phyloP scores from a whole-genome alignment of 2,888 invertebrate species.

The Lycia hirtaria region DNA sequence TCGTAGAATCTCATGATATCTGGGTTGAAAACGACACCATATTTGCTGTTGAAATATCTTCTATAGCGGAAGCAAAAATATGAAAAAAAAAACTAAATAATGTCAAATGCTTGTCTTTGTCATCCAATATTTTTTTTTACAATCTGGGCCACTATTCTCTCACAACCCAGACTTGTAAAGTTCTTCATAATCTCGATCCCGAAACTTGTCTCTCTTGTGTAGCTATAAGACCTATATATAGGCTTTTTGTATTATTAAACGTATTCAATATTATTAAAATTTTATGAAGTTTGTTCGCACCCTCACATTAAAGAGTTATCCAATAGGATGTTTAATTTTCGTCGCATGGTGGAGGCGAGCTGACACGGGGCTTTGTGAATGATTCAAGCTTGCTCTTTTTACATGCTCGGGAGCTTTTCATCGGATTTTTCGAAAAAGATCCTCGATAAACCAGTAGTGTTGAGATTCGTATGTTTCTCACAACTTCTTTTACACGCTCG shows the following conservation, averaged over 20 bases:
- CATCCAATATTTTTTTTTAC: neutral
- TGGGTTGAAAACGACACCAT: constrained; percentile 16
- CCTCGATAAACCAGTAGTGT: no score
- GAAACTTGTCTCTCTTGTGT: constrained; percentile 43
- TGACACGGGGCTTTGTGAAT: no score
- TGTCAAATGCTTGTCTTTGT: constrained; percentile 16
- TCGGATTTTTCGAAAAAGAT: no score
- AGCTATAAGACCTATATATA: constrained; percentile 43
- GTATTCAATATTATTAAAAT: constrained; percentile 38
- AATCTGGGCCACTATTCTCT: neutral
- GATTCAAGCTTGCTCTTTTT: no score
- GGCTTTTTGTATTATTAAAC: constrained; percentile 43
- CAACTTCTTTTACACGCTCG: no score
- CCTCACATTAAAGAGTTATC: constrained; percentile 34
- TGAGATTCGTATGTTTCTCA: no score
- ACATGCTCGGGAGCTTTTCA: no score
- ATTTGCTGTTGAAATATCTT: neutral
- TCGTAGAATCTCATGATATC: constrained; percentile 24
- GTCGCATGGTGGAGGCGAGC: constrained; percentile 21
- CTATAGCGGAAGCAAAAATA: neutral
- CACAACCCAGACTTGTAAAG: constrained; percentile 20
- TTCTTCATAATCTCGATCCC: constrained; percentile 36
- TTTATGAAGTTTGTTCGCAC: constrained; percentile 42
- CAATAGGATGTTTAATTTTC: constrained; percentile 27
- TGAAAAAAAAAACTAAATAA: neutral